Percentiles rank a stretch among this genome's conserved stretches.
Conservation (phyloP, 2,888 invertebrate species). For the Nebria brevicollis region DNA sequence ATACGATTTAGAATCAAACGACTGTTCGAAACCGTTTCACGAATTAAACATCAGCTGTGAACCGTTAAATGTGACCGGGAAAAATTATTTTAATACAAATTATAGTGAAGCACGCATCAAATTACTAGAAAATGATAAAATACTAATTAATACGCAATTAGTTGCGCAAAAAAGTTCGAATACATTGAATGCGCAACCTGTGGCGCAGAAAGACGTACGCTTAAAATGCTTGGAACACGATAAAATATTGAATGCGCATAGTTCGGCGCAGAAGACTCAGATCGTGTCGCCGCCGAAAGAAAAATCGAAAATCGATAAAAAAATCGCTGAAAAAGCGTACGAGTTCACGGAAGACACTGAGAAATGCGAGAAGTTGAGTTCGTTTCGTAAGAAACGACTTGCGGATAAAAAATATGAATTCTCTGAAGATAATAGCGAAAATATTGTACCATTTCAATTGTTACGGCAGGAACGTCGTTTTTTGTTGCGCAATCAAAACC, state of each 20-base stretch:
- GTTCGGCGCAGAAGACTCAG: neutral
- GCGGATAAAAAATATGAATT: conserved; percentile 95
- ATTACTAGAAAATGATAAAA: conserved; percentile 51
- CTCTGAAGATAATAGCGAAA: conserved; percentile 78
- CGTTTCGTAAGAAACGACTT: conserved; percentile 82
- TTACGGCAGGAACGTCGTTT: conserved; percentile 63
- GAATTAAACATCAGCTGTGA: conserved; percentile 64
- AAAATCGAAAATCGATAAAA: conserved; percentile 61
- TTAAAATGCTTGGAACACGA: no score
- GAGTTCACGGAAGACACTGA: conserved; percentile 87
- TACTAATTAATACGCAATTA: neutral
- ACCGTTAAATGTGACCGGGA: conserved; percentile 62
- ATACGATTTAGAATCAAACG: conserved; percentile 62
- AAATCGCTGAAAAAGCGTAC: conserved; percentile 78
- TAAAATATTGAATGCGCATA: conserved; percentile 31
- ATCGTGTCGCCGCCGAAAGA: conserved; percentile 51
- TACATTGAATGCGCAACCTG: conserved; percentile 57
- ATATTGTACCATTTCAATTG: conserved; percentile 74
- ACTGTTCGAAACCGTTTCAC: conserved; percentile 63
- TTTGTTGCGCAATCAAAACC: conserved; percentile 56
- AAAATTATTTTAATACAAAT: conserved; percentile 62
- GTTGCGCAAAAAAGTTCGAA: neutral
- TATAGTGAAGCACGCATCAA: conserved; percentile 61
- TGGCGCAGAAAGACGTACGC: neutral
- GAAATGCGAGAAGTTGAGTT: conserved; percentile 87